Conservation (phyloP, 2,113 vertebrate species). For the Echinops telfairi region DNA sequence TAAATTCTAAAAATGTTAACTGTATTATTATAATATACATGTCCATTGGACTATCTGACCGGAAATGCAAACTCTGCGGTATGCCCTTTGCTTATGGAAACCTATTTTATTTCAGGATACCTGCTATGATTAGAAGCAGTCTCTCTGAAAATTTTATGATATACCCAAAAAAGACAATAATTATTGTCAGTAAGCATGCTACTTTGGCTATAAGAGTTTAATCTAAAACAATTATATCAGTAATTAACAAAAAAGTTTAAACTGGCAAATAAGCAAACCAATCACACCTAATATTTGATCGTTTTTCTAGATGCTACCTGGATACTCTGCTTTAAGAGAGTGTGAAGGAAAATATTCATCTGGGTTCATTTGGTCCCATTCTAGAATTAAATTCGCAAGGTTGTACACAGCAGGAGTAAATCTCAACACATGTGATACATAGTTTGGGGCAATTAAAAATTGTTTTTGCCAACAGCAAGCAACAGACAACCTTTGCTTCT, state of each 20-base stretch:
- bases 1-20: slow-evolving; percentile 41
- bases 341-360: slow-evolving; percentile 26
- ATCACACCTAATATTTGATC: slow-evolving; percentile 62
- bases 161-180: neutral
- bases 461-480: slow-evolving; percentile 67
- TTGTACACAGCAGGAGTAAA: slow-evolving; percentile 53
- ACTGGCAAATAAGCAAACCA: slow-evolving; percentile 36
- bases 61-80: slow-evolving; percentile 27
- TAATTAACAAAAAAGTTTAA: slow-evolving; percentile 45
- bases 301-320: slow-evolving; percentile 60
- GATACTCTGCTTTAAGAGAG: slow-evolving; percentile 40
- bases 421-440: slow-evolving; percentile 51
- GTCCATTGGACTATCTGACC: neutral
- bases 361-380: slow-evolving; percentile 36
- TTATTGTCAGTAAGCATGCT: slow-evolving; percentile 23
- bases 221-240: slow-evolving; percentile 50
- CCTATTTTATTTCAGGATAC: slow-evolving; percentile 66
- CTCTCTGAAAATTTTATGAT: slow-evolving; percentile 36
- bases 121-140: slow-evolving; percentile 45
- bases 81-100: slow-evolving; percentile 41
- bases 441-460: slow-evolving; percentile 53
- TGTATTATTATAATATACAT: slow-evolving; percentile 18
- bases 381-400: slow-evolving; percentile 22
- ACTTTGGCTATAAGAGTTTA: slow-evolving; percentile 35
- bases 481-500: slow-evolving; percentile 68